phyloP scores from a whole-genome alignment of 2,797 vertebrate species.

The Centroberyx gerrardi region DNA sequence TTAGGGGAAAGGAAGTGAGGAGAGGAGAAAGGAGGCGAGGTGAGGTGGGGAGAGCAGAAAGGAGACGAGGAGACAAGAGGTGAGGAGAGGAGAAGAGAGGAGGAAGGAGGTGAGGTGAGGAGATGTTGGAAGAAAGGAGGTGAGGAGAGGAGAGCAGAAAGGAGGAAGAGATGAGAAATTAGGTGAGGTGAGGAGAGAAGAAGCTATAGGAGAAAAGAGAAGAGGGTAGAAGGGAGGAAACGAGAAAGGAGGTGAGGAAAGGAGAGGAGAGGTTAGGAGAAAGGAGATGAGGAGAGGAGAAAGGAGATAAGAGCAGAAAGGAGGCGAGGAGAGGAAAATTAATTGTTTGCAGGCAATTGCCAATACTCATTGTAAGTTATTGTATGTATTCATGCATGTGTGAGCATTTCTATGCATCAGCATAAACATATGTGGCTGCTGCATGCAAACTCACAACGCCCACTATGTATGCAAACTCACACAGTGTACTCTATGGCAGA shows the following conservation, averaged over 20 bases:
- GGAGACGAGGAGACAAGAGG: neutral
- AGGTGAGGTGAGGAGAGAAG: neutral
- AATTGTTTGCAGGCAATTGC: too few relatives aligned
- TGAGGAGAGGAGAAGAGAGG: neutral
- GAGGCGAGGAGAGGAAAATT: neutral
- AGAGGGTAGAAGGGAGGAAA: neutral
- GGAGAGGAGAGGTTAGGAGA: neutral
- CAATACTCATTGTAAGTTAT: neutral
- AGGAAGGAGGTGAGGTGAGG: neutral
- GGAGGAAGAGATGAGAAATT: neutral
- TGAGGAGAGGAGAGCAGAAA: neutral
- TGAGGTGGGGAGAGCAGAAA: neutral
- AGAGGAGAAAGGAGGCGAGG: neutral
- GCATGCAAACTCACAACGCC: neutral
- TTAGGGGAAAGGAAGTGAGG: constrained; percentile 18
- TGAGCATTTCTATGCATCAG: constrained; percentile 25
- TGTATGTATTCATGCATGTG: constrained; percentile 18
- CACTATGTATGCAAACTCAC: constrained; percentile 17
- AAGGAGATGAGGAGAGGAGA: neutral
- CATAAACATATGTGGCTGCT: constrained; percentile 10
- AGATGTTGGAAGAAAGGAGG: neutral
- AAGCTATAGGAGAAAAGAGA: neutral
- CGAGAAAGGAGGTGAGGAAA: neutral
- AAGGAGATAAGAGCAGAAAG: neutral
- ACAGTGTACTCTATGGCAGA: neutral